These are phyloP conservation scores for Drosophila sturtevanti DNA, from an alignment of 1,140 invertebrate species.

Conservation along the genomic window DNA sequence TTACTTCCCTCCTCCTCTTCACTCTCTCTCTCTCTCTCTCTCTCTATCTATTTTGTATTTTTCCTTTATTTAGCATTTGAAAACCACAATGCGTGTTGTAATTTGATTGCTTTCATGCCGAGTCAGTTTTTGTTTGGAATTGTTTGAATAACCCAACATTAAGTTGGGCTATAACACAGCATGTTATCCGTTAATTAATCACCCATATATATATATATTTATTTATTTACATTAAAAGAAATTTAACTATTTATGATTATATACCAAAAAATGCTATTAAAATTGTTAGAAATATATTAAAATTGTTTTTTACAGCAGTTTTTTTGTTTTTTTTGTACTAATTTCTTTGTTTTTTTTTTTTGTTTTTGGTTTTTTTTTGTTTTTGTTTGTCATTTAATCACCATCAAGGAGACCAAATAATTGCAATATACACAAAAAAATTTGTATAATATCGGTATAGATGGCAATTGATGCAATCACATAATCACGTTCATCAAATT, in stretches of 20 bases:
- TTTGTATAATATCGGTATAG: not conserved
- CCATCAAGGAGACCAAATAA: not conserved
- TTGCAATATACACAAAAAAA: not conserved
- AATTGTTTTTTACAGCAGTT: too few relatives aligned
- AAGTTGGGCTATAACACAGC: slow-evolving; percentile 2
- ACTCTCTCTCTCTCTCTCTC: too few relatives aligned
- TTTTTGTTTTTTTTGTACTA: too few relatives aligned
- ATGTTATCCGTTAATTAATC: slow-evolving; percentile 8
- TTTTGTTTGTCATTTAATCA: too few relatives aligned
- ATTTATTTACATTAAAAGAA: too few relatives aligned
- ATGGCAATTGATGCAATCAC: not conserved
- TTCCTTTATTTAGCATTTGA: slow-evolving; percentile 22
- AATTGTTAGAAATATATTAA: too few relatives aligned
- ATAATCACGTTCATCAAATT: not conserved
- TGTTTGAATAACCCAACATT: slow-evolving; percentile 39
- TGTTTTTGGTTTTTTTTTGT: too few relatives aligned
- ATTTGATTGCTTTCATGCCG: slow-evolving; percentile 52
- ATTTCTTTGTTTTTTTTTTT: too few relatives aligned
- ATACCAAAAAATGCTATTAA: not conserved
- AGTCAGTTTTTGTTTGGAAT: slow-evolving; percentile 49
- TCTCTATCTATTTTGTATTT: too few relatives aligned
- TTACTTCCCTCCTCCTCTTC: too few relatives aligned
- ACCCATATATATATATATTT: not conserved
- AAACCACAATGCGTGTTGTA: slow-evolving; percentile 38
- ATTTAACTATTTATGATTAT: too few relatives aligned